phyloP scores from a whole-genome alignment of 2,797 vertebrate species.

The Aratinga solstitialis region DNA sequence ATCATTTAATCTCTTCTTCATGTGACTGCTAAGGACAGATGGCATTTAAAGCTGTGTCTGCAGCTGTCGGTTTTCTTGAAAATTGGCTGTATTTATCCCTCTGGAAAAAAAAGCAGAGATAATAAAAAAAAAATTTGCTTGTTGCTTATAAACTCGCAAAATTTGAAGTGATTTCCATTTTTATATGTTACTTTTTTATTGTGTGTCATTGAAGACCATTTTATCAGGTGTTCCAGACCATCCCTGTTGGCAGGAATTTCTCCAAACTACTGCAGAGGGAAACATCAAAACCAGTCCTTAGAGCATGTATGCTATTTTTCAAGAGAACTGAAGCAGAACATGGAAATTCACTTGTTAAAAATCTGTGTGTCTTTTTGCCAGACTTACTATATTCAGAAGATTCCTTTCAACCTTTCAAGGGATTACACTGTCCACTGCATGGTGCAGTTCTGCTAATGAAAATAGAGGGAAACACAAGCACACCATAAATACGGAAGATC shows the following conservation, averaged over 20 bases:
- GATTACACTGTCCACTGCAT: neutral
- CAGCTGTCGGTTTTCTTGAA: constrained; percentile 51
- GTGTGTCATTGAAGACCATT: constrained; percentile 19
- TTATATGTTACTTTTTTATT: constrained; percentile 12
- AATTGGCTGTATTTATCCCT: constrained; percentile 42
- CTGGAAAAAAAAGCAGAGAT: neutral
- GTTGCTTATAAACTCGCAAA: constrained; percentile 40
- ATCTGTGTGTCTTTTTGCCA: neutral
- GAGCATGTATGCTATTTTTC: neutral
- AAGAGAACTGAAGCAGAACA: constrained; percentile 13
- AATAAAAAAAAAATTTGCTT: neutral
- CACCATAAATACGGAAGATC: neutral
- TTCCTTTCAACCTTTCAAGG: neutral
- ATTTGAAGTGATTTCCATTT: constrained; percentile 27
- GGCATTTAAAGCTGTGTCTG: constrained; percentile 48
- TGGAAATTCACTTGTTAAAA: constrained; percentile 34
- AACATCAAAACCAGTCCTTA: constrained; percentile 13
- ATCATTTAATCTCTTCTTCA: constrained; percentile 20
- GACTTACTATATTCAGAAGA: neutral
- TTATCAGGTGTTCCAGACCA: constrained; percentile 52
- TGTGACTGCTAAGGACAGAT: constrained; percentile 40
- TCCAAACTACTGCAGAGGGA: constrained; percentile 5
- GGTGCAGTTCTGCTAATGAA: constrained; percentile 14
- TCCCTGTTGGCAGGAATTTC: constrained; percentile 47
- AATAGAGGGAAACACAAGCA: neutral